Evolutionary conservation across 2,113 vertebrate genomes (phyloP), one percentile per base, ranked within the genome.

Genomic region (Festucalex cinctus): DNA sequence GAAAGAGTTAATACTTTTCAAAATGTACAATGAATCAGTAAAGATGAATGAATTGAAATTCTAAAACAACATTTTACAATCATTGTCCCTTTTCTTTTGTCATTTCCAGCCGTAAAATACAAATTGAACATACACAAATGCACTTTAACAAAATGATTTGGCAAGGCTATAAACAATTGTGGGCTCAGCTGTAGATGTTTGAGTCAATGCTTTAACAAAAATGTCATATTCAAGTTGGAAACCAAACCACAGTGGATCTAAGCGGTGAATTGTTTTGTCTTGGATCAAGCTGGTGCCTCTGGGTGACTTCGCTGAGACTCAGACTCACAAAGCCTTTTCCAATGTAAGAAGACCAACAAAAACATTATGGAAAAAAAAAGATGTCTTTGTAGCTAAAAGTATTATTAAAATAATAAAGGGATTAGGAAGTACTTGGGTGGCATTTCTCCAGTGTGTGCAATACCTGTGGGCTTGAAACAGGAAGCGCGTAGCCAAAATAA

Each of bases 261-360:
- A 56, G 36, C 73, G 54, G 63, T 70, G 64, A 9, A 51, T 43
- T 62, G 70, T 86, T 85, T n/a, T 85, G 20, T 83, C 81, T 71
- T 75, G 66, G 79, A 46, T 76, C 17, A 54, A 68, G 54, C 35
- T 13, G 56, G 59, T 43, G 64, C 75, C 74, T 80, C 70, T 4
- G 28, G 28, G 28, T 32, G 28, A 32, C 28, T n/a, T 68, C 69
- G 65, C 69, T 74, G 81, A 82, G 80, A 78, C 65, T 37, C 79
- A 43, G 62, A 74, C 66, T 28, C 63, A 61, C 67, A 5, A 72
- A 49, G 36, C 35, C 26, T 17, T 0, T 6, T 86, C 86, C 88
- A 90, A 87, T 71, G 64, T 68, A 56, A 85, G 86, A 81, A 87
- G 80, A 82, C 58, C 73, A 66, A 79, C 80, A 78, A 71, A 80